Evolutionary conservation across 2,888 invertebrate species (phyloP).

Genomic region (Ophion slaviceki): DNA sequence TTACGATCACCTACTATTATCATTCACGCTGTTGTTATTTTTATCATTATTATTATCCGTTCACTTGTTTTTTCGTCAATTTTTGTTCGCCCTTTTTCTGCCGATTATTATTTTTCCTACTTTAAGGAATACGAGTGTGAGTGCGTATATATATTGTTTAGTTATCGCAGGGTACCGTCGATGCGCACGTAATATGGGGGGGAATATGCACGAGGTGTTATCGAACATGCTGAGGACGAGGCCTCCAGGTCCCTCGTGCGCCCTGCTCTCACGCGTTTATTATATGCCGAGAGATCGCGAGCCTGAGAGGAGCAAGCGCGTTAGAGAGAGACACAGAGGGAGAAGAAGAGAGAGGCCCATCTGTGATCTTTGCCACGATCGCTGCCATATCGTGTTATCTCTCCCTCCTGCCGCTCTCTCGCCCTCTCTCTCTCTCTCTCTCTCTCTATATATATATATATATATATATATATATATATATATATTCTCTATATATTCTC

Average conservation of each 20-base stretch:
- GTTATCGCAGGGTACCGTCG: neutral
- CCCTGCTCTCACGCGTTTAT: slow-evolving; percentile 55
- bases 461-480: no score
- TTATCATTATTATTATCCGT: no score
- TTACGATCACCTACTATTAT: no score
- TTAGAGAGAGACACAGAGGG: slow-evolving; percentile 1
- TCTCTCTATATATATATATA: no score
- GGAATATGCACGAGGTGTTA: slow-evolving; percentile 61
- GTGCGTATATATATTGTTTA: neutral
- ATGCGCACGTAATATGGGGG: neutral
- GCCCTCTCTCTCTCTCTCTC: slow-evolving; percentile 13
- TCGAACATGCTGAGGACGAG: slow-evolving; percentile 52
- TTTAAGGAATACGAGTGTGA: neutral
- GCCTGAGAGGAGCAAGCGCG: slow-evolving; percentile 37
- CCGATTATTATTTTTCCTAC: no score
- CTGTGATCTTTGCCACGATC: slow-evolving; percentile 59
- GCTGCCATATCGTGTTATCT: slow-evolving; percentile 1
- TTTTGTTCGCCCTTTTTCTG: no score
- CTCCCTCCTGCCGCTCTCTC: slow-evolving; percentile 23
- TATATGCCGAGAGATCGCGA: slow-evolving; percentile 38
- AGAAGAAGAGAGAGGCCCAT: slow-evolving; percentile 27
- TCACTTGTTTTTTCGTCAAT: no score
- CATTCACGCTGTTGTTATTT: no score
- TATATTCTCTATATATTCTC: no score
- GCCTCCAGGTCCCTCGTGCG: slow-evolving; percentile 44